Evolutionary conservation across 2,113 vertebrate genomes (phyloP), one percentile per base, ranked within the genome.

Genomic region (Urocolius indicus): DNA sequence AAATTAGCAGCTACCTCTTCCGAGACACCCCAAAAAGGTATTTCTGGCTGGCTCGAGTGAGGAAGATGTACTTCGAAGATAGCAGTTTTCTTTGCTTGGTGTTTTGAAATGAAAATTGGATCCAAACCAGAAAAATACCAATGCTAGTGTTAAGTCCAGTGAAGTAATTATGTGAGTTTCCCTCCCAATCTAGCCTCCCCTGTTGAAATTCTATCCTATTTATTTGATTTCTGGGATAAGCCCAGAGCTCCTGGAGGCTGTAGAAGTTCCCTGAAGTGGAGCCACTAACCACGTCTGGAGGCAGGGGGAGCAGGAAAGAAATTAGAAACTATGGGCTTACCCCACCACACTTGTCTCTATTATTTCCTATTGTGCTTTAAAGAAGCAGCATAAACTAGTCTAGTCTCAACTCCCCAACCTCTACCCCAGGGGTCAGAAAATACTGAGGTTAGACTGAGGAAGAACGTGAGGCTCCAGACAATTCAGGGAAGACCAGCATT

Each of bases 1-100:
- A 99, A 97, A 99, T 99, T 93, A 99, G 98, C 59, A 98, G 99
- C 91, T 99, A 99, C 96, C 98, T 99, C 87, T 99, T 99, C 97
- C 98, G 99, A 97, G 99, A 99, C 96, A 99, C 99, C 10, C 98
- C 98, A 21, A 99, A 99, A 98, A 99, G 99, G 99, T 99, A 98
- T 73, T 74, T 75, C 62, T 69, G 46, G 8, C 49, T 13, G 11
- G 24, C 29, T 73, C 68, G 10, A 59, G 46, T 3, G 24, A 68
- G 66, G 45, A 46, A 38, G 30, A 30, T 10, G 4, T 18, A 11
- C 29, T 72, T 38, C 29, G 57, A 91, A 73, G 41, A 30, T 8
- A n/a, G 8, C 24, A 79, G 71, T 55, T 83, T 43, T 57, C n/a
- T 54, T 67, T 85, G 8, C 23, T 71, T 68, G 8, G 36, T 65